Conservation (phyloP, 1,140 invertebrate species). For the Diabrotica virgifera region DNA sequence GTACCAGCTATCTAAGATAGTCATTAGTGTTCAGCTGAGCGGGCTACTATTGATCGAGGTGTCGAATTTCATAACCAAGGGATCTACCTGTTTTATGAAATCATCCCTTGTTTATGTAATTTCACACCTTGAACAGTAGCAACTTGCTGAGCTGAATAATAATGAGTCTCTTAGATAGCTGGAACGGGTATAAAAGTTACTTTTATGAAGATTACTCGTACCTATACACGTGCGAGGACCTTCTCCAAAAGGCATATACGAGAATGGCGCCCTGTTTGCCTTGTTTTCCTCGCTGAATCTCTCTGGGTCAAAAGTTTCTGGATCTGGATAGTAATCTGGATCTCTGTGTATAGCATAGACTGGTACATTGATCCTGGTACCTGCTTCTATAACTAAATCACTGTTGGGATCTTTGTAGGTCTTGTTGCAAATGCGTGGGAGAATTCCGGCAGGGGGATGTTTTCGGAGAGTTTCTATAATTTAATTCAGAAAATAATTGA, state of each 20-base stretch:
- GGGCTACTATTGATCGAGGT: no score
- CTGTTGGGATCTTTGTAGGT: conserved; percentile 41
- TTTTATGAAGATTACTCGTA: not conserved
- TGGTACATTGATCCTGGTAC: conserved; percentile 43
- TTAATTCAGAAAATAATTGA: no score
- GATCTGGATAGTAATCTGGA: conserved; percentile 54
- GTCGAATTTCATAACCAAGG: no score
- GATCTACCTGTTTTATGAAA: no score
- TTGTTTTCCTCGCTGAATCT: conserved; percentile 47
- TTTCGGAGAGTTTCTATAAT: conserved; percentile 50
- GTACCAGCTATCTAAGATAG: no score
- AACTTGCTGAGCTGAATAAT: no score
- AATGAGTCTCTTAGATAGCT: no score
- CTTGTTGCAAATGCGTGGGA: conserved; percentile 37
- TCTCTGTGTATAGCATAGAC: conserved; percentile 46
- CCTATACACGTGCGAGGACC: conserved; percentile 58
- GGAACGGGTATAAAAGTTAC: no score
- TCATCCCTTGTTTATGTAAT: no score
- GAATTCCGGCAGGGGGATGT: conserved; percentile 45
- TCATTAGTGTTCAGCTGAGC: no score
- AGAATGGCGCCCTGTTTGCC: conserved; percentile 42
- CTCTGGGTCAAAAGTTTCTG: conserved; percentile 58
- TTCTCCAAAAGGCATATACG: conserved; percentile 57
- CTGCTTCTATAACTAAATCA: conserved; percentile 44
- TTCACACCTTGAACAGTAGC: no score